phyloP scores from a whole-genome alignment of 2,113 vertebrate species.

The Epinephelus lanceolatus region DNA sequence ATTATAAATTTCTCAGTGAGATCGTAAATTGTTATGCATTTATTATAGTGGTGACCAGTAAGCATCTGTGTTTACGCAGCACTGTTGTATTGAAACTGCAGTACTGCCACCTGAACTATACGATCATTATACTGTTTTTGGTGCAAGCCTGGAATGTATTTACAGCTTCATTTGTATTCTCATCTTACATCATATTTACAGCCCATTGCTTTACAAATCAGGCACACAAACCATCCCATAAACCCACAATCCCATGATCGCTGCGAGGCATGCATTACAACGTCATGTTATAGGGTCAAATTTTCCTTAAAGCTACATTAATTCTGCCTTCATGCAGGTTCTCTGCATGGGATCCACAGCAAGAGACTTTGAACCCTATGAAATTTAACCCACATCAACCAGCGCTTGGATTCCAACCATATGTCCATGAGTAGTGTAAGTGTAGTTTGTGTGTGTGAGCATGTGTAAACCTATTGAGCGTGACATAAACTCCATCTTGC shows the following conservation, averaged over 20 bases:
- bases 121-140: neutral
- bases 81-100: slow-evolving; percentile 2
- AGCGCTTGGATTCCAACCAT: slow-evolving; percentile 7
- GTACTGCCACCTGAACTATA: neutral
- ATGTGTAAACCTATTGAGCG: slow-evolving; percentile 46
- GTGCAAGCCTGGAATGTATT: slow-evolving; percentile 11
- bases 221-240: slow-evolving; percentile 28
- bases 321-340: slow-evolving; percentile 19
- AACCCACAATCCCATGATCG: slow-evolving; percentile 12
- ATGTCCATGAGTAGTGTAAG: neutral
- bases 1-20: slow-evolving; percentile 2
- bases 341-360: slow-evolving; percentile 38
- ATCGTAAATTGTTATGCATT: neutral
- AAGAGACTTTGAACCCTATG: slow-evolving; percentile 13
- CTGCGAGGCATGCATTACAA: slow-evolving; percentile 35
- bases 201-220: slow-evolving; percentile 32
- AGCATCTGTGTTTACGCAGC: neutral
- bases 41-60: slow-evolving; percentile 1
- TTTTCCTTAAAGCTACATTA: slow-evolving; percentile 44
- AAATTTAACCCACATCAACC: slow-evolving; percentile 15
- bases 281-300: slow-evolving; percentile 14
- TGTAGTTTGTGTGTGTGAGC: neutral
- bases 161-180: slow-evolving; percentile 12
- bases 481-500: slow-evolving; percentile 49
- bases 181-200: slow-evolving; percentile 22